Conservation (phyloP, 2,797 vertebrate genomes). For the Sarcophilus harrisii region DNA sequence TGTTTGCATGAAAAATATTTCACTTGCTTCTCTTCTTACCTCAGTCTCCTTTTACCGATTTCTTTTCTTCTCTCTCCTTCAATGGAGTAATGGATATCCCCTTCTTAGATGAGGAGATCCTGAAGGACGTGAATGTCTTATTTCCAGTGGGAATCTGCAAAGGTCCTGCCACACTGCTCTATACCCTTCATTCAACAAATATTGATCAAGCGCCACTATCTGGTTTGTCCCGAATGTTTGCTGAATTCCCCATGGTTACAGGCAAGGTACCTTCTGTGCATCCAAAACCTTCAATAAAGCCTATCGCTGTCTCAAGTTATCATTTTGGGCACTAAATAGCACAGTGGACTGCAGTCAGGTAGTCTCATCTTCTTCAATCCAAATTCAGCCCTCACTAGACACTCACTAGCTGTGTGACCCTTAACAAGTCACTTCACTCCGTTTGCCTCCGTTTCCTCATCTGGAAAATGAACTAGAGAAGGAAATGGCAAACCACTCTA, state of each 20-base stretch:
- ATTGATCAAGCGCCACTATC: background rate
- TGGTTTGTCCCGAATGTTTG: background rate
- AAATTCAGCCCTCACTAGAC: background rate
- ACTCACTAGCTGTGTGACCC: background rate
- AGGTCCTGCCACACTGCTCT: background rate
- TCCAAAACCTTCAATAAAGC: background rate
- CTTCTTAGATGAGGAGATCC: background rate
- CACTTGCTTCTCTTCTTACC: conserved; percentile 16
- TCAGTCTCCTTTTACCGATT: background rate
- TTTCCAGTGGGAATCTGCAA: background rate
- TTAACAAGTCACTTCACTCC: background rate
- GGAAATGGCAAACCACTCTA: background rate
- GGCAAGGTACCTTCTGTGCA: background rate
- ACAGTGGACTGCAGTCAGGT: background rate
- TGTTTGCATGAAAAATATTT: conserved; percentile 58
- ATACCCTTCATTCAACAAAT: background rate
- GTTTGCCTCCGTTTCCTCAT: background rate
- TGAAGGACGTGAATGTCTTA: background rate
- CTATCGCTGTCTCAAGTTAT: background rate
- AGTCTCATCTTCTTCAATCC: background rate
- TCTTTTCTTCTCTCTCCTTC: background rate
- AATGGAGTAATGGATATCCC: background rate
- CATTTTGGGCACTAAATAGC: background rate
- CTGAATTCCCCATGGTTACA: background rate
- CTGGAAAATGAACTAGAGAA: background rate